Evolutionary conservation across 2,888 invertebrate genomes (phyloP), one percentile per base, ranked within the genome.

Genomic region (Gastracanthus pulcherrimus): DNA sequence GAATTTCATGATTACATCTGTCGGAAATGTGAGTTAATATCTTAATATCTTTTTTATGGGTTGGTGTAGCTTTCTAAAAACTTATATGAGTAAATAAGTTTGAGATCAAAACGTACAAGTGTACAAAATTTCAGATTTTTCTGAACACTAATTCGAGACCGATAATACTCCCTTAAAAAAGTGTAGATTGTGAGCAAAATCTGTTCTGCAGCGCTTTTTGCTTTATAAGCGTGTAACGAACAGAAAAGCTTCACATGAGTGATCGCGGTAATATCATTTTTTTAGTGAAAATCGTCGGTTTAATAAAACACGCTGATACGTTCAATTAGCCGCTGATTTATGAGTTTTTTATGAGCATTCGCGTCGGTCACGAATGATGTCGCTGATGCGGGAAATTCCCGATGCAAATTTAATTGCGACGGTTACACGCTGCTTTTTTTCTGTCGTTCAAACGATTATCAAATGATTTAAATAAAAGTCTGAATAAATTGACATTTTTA

Each of bases 271-370:
- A 38, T 66, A 66, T 29, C 6, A 67, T 67, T 45, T 41, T n/a
- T 55, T n/a, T 51, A 41, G 41, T 11, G 51, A 58, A 64, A 67
- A 76, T 67, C 29, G 67, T 76, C 41, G 55, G 41, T 60, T 67
- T 69, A 34, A 58, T 62, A 41, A 67, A 67, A 76, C 55, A 41
- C 41, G 41, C 26, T 29, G 23, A 58, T 38, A 55, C 51, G 9
- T 45, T 19, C 11, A 67, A 67, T 67, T 41, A 41, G 34, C 55
- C 34, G 31, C 16, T 58, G 45, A 67, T 67, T 58, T 38, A 51
- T 75, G 31, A 75, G 36, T 34, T 31, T 45, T 75, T 75, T 64
- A 36, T 36, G 51, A 75, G 23, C 64, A 64, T 16, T 41, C 26
- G n/a, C 16, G 41, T n/a, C 41, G 60, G 41, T 41, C 60, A 45